Evolutionary conservation across 2,888 invertebrate genomes (phyloP).

Genomic region (Apotomis capreana): DNA sequence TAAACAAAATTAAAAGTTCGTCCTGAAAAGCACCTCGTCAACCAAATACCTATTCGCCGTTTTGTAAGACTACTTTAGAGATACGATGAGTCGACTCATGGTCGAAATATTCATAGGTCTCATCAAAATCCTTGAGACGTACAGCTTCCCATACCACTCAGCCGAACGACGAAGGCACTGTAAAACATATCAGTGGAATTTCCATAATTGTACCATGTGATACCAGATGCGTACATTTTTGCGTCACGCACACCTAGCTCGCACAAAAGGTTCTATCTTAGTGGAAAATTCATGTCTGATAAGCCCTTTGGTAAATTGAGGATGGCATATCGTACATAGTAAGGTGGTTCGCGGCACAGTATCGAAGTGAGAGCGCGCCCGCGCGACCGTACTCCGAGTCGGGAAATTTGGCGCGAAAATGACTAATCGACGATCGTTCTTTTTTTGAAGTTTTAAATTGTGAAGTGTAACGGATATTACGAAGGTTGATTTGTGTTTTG

Average conservation of each 20-base stretch:
- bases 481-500: slow-evolving; percentile 33
- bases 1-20: too few relatives aligned
- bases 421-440: slow-evolving; percentile 66
- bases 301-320: background rate
- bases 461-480: slow-evolving; percentile 24
- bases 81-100: background rate
- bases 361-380: slow-evolving; percentile 65
- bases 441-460: slow-evolving; percentile 53
- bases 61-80: too few relatives aligned
- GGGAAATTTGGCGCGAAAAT: slow-evolving; percentile 82
- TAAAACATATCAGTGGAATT: slow-evolving; percentile 38
- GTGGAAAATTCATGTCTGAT: background rate
- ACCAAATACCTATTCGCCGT: too few relatives aligned
- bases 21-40: too few relatives aligned
- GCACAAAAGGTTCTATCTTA: background rate
- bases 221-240: slow-evolving; percentile 66
- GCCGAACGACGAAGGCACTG: slow-evolving; percentile 11
- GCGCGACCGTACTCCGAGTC: slow-evolving; percentile 62
- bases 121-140: background rate
- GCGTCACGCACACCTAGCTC: slow-evolving; percentile 62
- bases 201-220: slow-evolving; percentile 34
- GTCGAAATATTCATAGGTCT: background rate
- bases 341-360: slow-evolving; percentile 70
- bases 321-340: slow-evolving; percentile 58
- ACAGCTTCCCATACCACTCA: slow-evolving; percentile 13